Conservation (phyloP, 2,797 vertebrate species). For the Otus scops region DNA sequence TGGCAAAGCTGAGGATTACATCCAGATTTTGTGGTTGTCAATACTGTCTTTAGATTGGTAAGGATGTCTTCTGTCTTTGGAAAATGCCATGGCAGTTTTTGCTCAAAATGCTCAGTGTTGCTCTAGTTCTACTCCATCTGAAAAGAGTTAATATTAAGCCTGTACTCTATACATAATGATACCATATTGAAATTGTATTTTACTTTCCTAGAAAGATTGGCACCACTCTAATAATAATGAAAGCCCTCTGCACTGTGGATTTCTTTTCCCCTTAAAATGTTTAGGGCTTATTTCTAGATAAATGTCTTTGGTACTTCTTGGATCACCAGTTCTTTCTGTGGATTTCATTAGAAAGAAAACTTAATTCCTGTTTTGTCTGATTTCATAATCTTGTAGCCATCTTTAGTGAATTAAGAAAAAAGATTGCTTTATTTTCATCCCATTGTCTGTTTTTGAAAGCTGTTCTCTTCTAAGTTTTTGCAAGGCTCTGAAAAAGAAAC, state of each 20-base stretch:
- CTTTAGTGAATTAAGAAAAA: neutral
- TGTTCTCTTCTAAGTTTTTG: neutral
- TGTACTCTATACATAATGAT: neutral
- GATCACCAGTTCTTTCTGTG: neutral
- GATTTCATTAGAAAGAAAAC: neutral
- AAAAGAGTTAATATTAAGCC: neutral
- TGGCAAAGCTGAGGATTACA: neutral
- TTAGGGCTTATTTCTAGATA: neutral
- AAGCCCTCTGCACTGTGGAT: neutral
- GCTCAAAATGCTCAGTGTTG: fast-evolving
- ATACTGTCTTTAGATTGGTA: neutral
- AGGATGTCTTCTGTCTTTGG: neutral
- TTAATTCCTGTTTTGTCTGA: neutral
- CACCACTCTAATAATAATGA: neutral
- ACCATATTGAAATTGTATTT: neutral
- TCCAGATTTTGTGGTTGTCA: neutral
- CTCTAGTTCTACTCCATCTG: neutral
- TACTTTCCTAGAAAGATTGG: neutral
- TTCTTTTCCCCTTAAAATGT: neutral
- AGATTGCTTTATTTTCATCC: neutral
- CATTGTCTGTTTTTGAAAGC: neutral
- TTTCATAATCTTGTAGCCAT: neutral
- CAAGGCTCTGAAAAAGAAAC: neutral
- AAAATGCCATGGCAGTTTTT: fast-evolving
- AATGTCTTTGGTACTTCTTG: neutral